phyloP scores from a whole-genome alignment of 2,888 invertebrate species.

The Apamea monoglypha region DNA sequence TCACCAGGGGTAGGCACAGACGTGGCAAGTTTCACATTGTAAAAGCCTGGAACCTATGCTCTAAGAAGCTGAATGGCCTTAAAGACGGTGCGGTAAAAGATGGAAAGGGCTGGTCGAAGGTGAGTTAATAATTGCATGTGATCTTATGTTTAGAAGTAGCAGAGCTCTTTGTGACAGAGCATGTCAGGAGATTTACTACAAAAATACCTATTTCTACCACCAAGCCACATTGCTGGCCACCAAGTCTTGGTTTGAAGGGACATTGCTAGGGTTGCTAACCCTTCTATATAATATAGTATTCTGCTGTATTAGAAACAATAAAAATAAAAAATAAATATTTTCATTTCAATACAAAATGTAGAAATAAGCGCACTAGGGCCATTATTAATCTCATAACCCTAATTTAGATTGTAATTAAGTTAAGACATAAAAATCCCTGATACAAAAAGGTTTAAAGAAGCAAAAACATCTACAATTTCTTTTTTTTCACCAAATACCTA shows the following conservation, averaged over 20 bases:
- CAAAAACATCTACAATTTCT: too few species aligned
- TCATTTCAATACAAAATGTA: too few species aligned
- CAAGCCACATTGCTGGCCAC: background rate
- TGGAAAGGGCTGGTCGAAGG: constrained; percentile 84
- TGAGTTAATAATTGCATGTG: constrained; percentile 45
- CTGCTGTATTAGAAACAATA: too few species aligned
- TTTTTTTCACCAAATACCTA: too few species aligned
- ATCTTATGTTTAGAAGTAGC: background rate
- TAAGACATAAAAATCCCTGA: too few species aligned
- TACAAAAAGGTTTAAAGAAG: too few species aligned
- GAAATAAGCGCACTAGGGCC: too few species aligned
- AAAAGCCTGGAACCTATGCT: constrained; percentile 79
- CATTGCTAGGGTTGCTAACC: background rate
- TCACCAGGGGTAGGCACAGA: constrained; percentile 74
- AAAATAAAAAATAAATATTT: too few species aligned
- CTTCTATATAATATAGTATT: background rate
- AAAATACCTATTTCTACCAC: background rate
- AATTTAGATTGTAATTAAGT: too few species aligned
- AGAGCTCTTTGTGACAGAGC: background rate
- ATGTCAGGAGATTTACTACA: too few species aligned
- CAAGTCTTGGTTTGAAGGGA: background rate
- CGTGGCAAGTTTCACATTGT: constrained; percentile 76
- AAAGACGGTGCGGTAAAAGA: constrained; percentile 76
- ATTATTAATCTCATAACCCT: too few species aligned
- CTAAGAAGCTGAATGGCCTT: constrained; percentile 75